Evolutionary conservation across 1,140 invertebrate species (phyloP).

Genomic region (Zophobas morio): DNA sequence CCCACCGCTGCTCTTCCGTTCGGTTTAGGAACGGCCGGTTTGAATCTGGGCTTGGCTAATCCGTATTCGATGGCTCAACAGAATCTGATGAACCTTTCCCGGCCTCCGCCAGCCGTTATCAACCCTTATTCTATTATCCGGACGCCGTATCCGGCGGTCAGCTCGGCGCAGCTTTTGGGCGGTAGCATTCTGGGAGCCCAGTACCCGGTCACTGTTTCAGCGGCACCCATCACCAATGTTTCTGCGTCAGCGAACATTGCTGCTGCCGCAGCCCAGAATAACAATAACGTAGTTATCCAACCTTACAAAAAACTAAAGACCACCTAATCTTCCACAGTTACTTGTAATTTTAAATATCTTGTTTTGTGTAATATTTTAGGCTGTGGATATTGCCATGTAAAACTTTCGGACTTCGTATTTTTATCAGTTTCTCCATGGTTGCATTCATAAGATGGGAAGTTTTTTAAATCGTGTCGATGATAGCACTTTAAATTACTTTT

Average conservation of each 20-base stretch:
- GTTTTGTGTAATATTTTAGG: slow-evolving; percentile 56
- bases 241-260: slow-evolving; percentile 63
- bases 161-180: slow-evolving; percentile 65
- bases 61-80: slow-evolving; percentile 65
- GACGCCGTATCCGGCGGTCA: slow-evolving; percentile 65
- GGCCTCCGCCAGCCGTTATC: slow-evolving; percentile 71
- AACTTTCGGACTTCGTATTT: not conserved
- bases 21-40: slow-evolving; percentile 55
- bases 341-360: slow-evolving; percentile 47
- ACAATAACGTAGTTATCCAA: slow-evolving; percentile 77
- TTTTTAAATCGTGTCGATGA: not conserved
- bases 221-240: slow-evolving; percentile 59
- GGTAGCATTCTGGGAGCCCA: slow-evolving; percentile 67
- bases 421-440: too few species aligned
- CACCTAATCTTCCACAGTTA: slow-evolving; percentile 72
- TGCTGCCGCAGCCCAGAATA: slow-evolving; percentile 65
- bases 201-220: slow-evolving; percentile 61
- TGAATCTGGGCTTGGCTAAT: slow-evolving; percentile 62
- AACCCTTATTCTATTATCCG: slow-evolving; percentile 69
- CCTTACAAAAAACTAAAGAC: slow-evolving; percentile 92
- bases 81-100: slow-evolving; percentile 73
- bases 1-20: slow-evolving; percentile 56
- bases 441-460: too few species aligned
- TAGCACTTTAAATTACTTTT: slow-evolving; percentile 29
- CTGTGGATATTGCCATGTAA: slow-evolving; percentile 45